phyloP scores from a whole-genome alignment of 2,888 invertebrate species.

The Nomada fucata region DNA sequence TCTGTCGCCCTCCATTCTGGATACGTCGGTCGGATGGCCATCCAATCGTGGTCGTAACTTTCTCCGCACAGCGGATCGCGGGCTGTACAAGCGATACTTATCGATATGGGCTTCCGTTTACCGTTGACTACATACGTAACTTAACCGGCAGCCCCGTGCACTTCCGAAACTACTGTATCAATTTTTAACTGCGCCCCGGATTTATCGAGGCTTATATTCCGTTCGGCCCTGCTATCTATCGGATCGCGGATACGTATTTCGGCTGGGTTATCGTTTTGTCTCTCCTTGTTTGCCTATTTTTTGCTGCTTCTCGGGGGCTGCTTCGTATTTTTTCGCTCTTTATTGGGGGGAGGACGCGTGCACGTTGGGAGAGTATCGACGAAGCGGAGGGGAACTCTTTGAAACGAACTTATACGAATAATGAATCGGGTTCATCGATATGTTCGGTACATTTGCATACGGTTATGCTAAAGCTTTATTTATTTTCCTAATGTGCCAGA shows the following conservation, averaged over 20 bases:
- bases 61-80: constrained; percentile 60
- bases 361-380: neutral
- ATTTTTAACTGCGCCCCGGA: constrained; percentile 77
- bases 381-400: constrained; percentile 36
- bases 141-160: constrained; percentile 74
- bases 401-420: neutral
- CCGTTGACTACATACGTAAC: constrained; percentile 80
- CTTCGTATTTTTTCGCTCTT: too few species aligned
- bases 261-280: constrained; percentile 23
- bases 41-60: constrained; percentile 43
- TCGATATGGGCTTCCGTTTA: constrained; percentile 82
- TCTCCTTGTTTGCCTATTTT: neutral
- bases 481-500: too few species aligned
- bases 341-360: neutral
- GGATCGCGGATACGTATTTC: constrained; percentile 47
- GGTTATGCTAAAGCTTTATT: too few species aligned
- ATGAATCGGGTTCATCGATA: too few species aligned
- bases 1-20: constrained; percentile 10
- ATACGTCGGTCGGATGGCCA: constrained; percentile 33
- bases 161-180: constrained; percentile 79
- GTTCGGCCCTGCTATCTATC: constrained; percentile 46
- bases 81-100: constrained; percentile 79
- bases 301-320: too few species aligned
- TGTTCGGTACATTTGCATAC: too few species aligned
- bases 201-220: constrained; percentile 76